Conservation (phyloP, 2,113 vertebrate genomes). For the Cavia aperea region DNA sequence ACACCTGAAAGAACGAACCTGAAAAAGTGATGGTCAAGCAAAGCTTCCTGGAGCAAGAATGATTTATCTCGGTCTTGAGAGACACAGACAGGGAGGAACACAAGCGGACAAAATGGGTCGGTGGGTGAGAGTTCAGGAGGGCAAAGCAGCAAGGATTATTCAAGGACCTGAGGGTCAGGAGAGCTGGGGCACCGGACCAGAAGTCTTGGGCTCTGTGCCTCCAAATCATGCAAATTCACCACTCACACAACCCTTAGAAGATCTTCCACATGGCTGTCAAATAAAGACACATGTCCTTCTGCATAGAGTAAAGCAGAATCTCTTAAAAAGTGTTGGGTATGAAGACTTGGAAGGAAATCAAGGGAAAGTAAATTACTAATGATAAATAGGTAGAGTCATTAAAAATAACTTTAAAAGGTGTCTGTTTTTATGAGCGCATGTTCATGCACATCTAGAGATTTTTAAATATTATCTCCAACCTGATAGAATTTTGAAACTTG, state of each 20-base stretch:
- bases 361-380: neutral
- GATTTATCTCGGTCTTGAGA: neutral
- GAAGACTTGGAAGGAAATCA: neutral
- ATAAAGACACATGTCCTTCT: neutral
- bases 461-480: constrained; percentile 16
- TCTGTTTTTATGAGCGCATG: neutral
- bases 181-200: neutral
- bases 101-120: neutral
- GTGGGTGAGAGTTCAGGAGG: neutral
- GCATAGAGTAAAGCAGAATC: neutral
- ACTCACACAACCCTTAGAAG: neutral
- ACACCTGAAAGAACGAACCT: neutral
- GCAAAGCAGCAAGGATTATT: neutral
- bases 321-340: neutral
- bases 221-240: neutral
- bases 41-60: neutral
- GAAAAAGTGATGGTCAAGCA: neutral
- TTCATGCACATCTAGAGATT: neutral
- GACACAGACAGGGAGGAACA: neutral
- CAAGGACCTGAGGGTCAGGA: neutral
- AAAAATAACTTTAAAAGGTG: neutral
- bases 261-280: neutral
- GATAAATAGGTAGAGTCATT: neutral
- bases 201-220: neutral
- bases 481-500: neutral